Evolutionary conservation across 2,113 vertebrate genomes (phyloP), one percentile per base, ranked within the genome.

Genomic region (Oreochromis aureus): DNA sequence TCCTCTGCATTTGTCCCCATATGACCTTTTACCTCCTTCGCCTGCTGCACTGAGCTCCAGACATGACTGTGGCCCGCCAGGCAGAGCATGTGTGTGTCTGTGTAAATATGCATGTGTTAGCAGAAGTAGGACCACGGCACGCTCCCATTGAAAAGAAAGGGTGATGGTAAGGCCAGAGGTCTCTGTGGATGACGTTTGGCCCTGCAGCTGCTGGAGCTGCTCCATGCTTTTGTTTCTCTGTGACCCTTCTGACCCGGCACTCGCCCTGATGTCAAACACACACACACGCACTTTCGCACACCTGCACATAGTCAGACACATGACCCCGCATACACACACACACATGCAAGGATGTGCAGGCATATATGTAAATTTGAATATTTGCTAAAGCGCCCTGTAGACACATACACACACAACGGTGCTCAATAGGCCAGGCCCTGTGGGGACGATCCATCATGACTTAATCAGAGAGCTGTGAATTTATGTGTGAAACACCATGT

Each of bases 121-220:
- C 89, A 93, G 58, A 88, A 87, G 89, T 44, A 80, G 85, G n/a
- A 80, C 85, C 8, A 82, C 8, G 94, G 93, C 94, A 94, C 94
- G 53, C 92, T 95, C 93, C 92, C 76, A 81, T 79, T 90, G 86
- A 92, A 85, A 87, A 46, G 59, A 19, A 48, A 32, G 85, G 83
- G 84, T 84, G 85, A 22, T 30, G 82, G 80, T 24, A 30, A 24
- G 78, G 48, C 6, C 2, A 11, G 22, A 39, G 86, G 76, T 30
- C n/a, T 18, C 7, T 27, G 51, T 34, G 82, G 81, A 48, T 90
- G 91, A 93, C 88, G 91, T 94, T 95, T 95, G 92, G 91, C 92
- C 94, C 85, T 93, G 95, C 96, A 96, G 95, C 96, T 96, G 96
- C 59, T 63, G 93, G 95, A 94, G 90, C 91, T 94, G 95, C 89